phyloP scores from a whole-genome alignment of 2,888 invertebrate genomes.

The Machimus atricapillus region DNA sequence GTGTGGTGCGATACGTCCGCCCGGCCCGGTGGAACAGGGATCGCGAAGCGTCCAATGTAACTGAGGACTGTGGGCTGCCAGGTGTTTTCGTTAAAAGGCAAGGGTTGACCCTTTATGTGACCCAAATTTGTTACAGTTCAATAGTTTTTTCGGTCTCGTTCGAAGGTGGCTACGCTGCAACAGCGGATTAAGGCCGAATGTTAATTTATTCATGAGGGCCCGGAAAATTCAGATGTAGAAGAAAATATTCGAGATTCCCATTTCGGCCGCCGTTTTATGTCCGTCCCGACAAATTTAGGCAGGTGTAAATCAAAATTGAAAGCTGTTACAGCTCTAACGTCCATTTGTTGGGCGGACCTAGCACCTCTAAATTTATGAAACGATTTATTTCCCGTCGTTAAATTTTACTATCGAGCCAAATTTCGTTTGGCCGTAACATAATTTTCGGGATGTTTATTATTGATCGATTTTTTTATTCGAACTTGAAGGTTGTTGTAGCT shows the following conservation, averaged over 20 bases:
- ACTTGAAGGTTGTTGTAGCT: not conserved
- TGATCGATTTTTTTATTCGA: not conserved
- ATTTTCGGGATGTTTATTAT: not conserved
- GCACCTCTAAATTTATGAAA: not conserved
- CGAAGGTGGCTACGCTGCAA: not conserved
- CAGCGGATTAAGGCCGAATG: not conserved
- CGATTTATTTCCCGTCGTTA: not conserved
- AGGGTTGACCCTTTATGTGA: slow-evolving; percentile 32
- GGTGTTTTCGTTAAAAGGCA: slow-evolving; percentile 20
- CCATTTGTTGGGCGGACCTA: not conserved
- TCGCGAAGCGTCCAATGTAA: not conserved
- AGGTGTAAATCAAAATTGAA: not conserved
- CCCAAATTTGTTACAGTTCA: slow-evolving; percentile 29
- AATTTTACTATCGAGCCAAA: not conserved
- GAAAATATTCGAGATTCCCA: not conserved
- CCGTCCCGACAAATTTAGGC: not conserved
- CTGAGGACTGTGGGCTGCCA: slow-evolving; percentile 1
- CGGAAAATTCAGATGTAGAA: not conserved
- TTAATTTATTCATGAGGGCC: not conserved
- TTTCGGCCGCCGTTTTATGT: not conserved
- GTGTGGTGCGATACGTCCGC: not conserved
- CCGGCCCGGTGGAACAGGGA: not conserved
- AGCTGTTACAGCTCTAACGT: not conserved
- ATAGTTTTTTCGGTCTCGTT: not conserved
- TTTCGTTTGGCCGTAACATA: not conserved